Evolutionary conservation across 30 jellyfish, hydroid and myxozoan species (phyloP), one percentile per base, ranked within the genome.

Genomic region (Hydractinia symbiolongicarpus): DNA sequence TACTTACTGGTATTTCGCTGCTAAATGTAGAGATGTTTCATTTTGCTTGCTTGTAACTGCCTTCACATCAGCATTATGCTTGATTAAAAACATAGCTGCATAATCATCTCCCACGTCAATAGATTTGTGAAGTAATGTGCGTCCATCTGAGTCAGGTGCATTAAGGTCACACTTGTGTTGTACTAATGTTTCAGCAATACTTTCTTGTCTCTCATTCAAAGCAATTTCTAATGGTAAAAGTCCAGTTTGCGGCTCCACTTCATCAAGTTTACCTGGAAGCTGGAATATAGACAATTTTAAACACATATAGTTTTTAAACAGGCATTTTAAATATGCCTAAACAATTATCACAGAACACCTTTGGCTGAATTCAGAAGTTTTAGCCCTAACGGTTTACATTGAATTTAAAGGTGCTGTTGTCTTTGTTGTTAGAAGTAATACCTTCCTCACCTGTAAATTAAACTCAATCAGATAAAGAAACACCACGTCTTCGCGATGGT

Each of bases 401-500:
- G 44, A 30, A 30, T 30, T 30, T 30, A 30, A 30, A 30, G 44
- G 44, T 30, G 44, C 44, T 30, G 44, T 30, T 30, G 44, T 30
- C 44, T 30, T 30, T 30, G 44, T 30, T 30, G 44, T 30, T 30
- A 30, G 2, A 30, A 30, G 44, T 30, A 30, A 30, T 30, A 30
- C 44, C 9, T 50, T 53, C 40, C 88, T 56, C 53, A 91, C 98
- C 84, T 86, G 94, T 10, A 87, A 81, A 81, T 86, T 91, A 80
- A 82, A 87, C 77, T 91, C 98, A 60, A 91, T 91, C 52, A 91
- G 95, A 66, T 80, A 91, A n/a, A 91, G 88, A 67, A 91, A 91
- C 56, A 91, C 98, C 64, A 91, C 96, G 77, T 91, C 98, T 79
- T 91, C 98, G 14, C 98, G 88, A 77, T 91, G 98, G 76, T 91